Base-by-base conservation (phyloP, 1,140 invertebrate genomes). In the Ceratina japonica region DNA sequence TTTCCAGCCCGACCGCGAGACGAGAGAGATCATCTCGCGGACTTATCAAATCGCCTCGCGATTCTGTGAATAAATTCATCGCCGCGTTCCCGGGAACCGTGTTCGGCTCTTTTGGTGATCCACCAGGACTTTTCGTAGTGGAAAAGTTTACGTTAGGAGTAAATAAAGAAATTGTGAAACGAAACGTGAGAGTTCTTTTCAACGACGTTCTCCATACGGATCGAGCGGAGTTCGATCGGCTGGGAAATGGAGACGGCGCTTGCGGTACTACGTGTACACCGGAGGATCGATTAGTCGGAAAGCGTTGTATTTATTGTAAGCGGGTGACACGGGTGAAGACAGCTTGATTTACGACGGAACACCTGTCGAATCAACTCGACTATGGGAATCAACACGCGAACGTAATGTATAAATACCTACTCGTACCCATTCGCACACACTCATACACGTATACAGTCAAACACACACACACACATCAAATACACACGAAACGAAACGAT, bases 271-370 rank as follows among this genome's bases (percentile, higher is more conserved):
- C 37, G 37, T 8, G 37, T 44, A 44, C 37, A 44, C 20, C 37
- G 51, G 22, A 51, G 22, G 61, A 68, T 66, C 51, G 54, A 65
- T 83, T 81, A 75, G 61, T 85, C 59, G 81, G 84, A 80, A 0
- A 79, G 79, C 86, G 82, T 86, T 89, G 87, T 91, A 91, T 91
- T 90, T 91, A 91, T 91, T 91, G 84, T 87, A 80, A 73, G 69
- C 63, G 80, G 65, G 63, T 69, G 44, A 58, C 59, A 44, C 37
- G 37, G 59, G 54, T 27, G 56, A 49, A 51, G 5, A 31, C 37
- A 70, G 56, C 12, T 59, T 51, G n/a, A 54, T 56, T 31, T 62
- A 22, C n/a, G 31, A 49, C 37, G 37, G 37, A 44, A 44, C 37
- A 44, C 37, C 37, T 44, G 37, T 44, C 37, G 37, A 44, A 44